phyloP scores from a whole-genome alignment of 1,140 invertebrate genomes.

The Rhizoglyphus robini region DNA sequence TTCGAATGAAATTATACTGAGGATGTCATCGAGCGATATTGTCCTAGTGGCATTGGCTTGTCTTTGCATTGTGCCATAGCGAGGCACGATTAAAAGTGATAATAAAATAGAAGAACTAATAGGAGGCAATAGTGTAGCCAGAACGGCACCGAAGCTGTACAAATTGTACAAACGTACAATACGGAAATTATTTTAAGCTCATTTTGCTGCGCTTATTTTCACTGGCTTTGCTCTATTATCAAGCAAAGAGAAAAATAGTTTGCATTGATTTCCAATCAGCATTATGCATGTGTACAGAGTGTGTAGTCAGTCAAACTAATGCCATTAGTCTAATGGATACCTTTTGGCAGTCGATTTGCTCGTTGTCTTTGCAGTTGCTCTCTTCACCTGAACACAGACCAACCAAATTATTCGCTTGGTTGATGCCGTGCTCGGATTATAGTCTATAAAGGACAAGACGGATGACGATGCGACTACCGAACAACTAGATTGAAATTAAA shows the following conservation, averaged over 20 bases:
- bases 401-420: neutral
- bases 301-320: neutral
- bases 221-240: too few relatives aligned
- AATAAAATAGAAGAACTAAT: too few relatives aligned
- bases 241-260: too few relatives aligned
- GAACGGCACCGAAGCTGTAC: neutral
- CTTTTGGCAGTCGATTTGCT: conserved; percentile 10
- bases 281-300: neutral
- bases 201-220: neutral
- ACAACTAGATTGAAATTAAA: conserved; percentile 12
- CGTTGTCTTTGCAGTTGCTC: neutral
- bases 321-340: too few relatives aligned
- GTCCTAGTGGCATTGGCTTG: too few relatives aligned
- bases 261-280: neutral
- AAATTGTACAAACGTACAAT: neutral
- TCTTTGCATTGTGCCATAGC: too few relatives aligned
- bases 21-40: too few relatives aligned
- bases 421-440: too few relatives aligned
- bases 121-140: neutral
- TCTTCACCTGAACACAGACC: neutral
- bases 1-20: too few relatives aligned
- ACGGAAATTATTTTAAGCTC: conserved; percentile 8
- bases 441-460: too few relatives aligned
- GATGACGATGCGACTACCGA: neutral
- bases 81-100: too few relatives aligned